These are phyloP conservation scores for Rutilus rutilus DNA, from an alignment of 2,113 vertebrate genomes.

Conservation along the genomic window DNA sequence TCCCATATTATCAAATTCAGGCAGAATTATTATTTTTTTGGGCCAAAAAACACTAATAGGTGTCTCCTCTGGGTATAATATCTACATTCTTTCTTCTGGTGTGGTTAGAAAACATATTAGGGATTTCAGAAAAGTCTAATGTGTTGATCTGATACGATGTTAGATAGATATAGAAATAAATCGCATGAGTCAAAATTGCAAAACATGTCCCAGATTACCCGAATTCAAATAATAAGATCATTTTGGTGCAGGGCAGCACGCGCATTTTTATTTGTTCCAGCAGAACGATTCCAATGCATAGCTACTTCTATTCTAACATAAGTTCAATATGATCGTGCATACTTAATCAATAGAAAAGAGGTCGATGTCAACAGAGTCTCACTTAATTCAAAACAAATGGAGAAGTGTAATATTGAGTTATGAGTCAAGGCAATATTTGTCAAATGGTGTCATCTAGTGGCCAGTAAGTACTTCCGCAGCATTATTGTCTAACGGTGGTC, in stretches of 20 bases:
- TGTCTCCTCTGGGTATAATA: background rate
- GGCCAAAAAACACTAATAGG: background rate
- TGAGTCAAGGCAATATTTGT: background rate
- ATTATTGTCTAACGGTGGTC: too few species aligned
- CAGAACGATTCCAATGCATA: background rate
- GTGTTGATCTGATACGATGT: too few species aligned
- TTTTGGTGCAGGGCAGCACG: background rate
- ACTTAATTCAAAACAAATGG: too few species aligned
- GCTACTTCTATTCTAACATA: background rate
- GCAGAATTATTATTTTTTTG: too few species aligned
- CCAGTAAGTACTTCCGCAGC: background rate
- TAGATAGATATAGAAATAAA: background rate
- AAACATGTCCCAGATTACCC: background rate
- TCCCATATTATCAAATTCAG: background rate
- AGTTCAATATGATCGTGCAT: background rate
- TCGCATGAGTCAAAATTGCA: background rate
- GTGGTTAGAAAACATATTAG: background rate
- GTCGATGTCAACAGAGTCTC: too few species aligned
- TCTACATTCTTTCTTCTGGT: background rate
- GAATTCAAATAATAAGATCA: background rate
- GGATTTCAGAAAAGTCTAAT: background rate
- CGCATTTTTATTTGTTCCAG: background rate
- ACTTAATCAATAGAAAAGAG: background rate
- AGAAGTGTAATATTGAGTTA: background rate
- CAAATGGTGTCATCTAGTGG: conserved; percentile 35